Base-by-base conservation (phyloP, 2,797 vertebrate genomes). In the Echiichthys vipera region DNA sequence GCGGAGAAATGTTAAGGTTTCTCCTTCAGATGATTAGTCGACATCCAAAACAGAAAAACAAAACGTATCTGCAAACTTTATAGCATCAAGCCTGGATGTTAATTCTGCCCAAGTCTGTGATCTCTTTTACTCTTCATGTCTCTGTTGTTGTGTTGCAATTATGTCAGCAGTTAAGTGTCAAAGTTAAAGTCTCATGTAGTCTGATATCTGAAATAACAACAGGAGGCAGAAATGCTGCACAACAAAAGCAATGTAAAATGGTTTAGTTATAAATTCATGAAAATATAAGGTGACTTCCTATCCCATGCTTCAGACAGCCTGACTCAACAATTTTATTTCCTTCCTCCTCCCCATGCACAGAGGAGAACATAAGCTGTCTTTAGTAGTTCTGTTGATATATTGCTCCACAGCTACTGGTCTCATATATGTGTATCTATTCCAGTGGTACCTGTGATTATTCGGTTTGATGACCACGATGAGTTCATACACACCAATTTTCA, bases 391-490 rank as follows among this genome's bases (percentile, higher is more conserved):
- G 10, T 27, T 73, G 24, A 67, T 63, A n/a, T 45, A 10, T 20
- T 50, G 20, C 39, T 17, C 27, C 18, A 58, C 43, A 72, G 39
- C 34, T 17, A n/a, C 53, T n/a, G 51, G 13, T 77, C 47, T 67
- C 43, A n/a, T 29, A 2, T 20, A 24, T 36, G n/a, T 51, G 29
- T 65, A 37, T 49, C 13, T 42, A 18, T 36, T 50, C 45, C 34
- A 53, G 61, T 12, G 17, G 32, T n/a, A n/a, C n/a, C n/a, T n/a
- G n/a, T 64, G 40, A 62, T 39, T 58, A 39, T 50, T 65, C 70
- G 67, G 67, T 75, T 51, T 55, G 49, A 74, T 78, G 53, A 30
- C 36, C 24, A 39, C 32, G 64, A n/a, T 15, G 18, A 51, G 49
- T 42, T 11, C 24, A 51, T n/a, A n/a, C n/a, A n/a, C 29, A 63